Evolutionary conservation across 2,113 vertebrate species (phyloP), one percentile per base, ranked within the genome.

Genomic region (Brienomyrus brachyistius): DNA sequence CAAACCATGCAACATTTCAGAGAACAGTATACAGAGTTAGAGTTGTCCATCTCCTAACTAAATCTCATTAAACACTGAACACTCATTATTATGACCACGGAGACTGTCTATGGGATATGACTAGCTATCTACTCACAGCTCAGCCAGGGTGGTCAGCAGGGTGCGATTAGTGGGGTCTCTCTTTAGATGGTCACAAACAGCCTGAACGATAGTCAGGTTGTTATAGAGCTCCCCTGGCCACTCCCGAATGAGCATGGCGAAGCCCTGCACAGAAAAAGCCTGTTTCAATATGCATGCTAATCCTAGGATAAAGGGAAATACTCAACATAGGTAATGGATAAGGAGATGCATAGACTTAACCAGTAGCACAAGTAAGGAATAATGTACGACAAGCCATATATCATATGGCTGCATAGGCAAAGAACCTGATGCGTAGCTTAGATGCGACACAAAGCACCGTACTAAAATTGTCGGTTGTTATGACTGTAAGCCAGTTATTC

Each of bases 201-300:
- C 96, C 89, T 99, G 97, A 91, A 99, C 97, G 23, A 99, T 96
- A 89, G 98, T 97, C 90, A 97, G 97, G 94, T 98, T 99, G 91
- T 99, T 99, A 92, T 99, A 99, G 47, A 99, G 97, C 93, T 99
- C 97, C 94, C 99, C 99, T 0, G 99, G 99, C 99, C 99, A 99
- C 90, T 99, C 97, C 59, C 96, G 96, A 94, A 99, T 96, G 91
- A 99, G 94, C 2, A 95, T 98, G 92, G 98, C 97, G 94, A 99
- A 99, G 54, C 98, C 98, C 99, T 99, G 91, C 40, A 0, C 10
- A 4, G 40, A 35, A 51, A 86, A 43, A 54, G 0, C 23, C 10
- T 11, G 85, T 4, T n/a, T 48, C 50, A 51, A 86, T 51, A 21
- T 40, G 70, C 70, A 77, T 77, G 31, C n/a, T 77, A 40, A 66